Conservation (phyloP, 2,797 vertebrate genomes). For the Remorina albescens region DNA sequence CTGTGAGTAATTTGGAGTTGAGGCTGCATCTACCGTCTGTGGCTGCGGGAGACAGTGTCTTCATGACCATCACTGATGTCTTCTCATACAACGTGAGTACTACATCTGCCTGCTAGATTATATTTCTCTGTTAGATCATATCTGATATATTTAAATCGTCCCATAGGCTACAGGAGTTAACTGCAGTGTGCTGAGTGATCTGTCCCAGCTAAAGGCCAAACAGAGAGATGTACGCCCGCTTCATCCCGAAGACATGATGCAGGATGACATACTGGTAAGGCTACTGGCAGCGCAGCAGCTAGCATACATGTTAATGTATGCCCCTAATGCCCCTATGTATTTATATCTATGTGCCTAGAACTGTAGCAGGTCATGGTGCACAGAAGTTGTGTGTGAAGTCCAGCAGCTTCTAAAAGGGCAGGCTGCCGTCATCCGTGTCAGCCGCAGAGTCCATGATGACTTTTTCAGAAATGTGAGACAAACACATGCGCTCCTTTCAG, state of each 20-base stretch:
- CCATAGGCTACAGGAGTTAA: slow-evolving; percentile 83
- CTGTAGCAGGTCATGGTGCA: slow-evolving; percentile 88
- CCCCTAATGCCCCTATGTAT: slow-evolving; percentile 8
- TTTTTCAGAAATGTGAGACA: slow-evolving; percentile 90
- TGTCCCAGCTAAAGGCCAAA: slow-evolving; percentile 70
- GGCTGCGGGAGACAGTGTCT: slow-evolving; percentile 83
- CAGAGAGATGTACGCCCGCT: slow-evolving; percentile 78
- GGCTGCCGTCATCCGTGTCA: slow-evolving; percentile 83
- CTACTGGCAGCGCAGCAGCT: slow-evolving; percentile 12
- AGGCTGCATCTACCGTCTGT: slow-evolving; percentile 87
- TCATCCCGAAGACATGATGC: slow-evolving; percentile 89
- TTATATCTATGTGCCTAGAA: slow-evolving; percentile 78
- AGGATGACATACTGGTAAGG: slow-evolving; percentile 87
- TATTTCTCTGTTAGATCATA: neutral
- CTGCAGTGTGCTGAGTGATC: slow-evolving; percentile 85
- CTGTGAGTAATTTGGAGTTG: slow-evolving; percentile 86
- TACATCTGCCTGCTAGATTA: neutral
- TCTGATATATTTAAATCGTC: slow-evolving; percentile 34
- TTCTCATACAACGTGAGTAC: slow-evolving; percentile 89
- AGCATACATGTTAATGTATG: neutral
- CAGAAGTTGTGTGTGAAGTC: slow-evolving; percentile 87
- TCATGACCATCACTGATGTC: slow-evolving; percentile 88
- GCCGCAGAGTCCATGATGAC: slow-evolving; percentile 88
- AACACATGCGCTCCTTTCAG: neutral
- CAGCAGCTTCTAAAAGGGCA: slow-evolving; percentile 82